Evolutionary conservation across 2,797 vertebrate genomes (phyloP).

Genomic region (Arnoldichthys spilopterus): DNA sequence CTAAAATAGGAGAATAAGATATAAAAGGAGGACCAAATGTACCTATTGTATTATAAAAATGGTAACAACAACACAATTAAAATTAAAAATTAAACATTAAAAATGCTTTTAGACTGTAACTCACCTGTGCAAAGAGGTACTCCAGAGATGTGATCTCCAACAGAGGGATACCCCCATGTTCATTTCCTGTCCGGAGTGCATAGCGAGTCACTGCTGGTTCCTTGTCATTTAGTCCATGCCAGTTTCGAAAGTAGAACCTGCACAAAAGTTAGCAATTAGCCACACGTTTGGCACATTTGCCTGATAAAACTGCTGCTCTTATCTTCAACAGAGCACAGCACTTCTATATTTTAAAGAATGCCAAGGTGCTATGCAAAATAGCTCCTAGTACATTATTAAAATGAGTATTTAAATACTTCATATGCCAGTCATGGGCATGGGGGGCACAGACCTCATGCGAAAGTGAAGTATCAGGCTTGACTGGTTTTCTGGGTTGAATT

Average conservation of each 20-base stretch:
- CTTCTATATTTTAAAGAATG: not conserved
- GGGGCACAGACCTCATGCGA: constrained; percentile 84
- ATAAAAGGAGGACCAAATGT: too few relatives aligned
- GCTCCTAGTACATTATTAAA: not conserved
- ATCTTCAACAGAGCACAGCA: not conserved
- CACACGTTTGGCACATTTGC: too few relatives aligned
- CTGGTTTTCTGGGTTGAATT: constrained; percentile 73
- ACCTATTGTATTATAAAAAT: too few relatives aligned
- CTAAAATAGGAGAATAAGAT: too few relatives aligned
- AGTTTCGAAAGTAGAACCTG: constrained; percentile 91
- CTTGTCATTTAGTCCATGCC: constrained; percentile 83
- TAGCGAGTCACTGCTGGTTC: constrained; percentile 81
- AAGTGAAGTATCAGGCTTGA: constrained; percentile 76
- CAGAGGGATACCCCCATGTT: constrained; percentile 72
- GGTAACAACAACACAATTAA: not conserved
- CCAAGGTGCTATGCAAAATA: not conserved
- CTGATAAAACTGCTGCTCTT: too few relatives aligned
- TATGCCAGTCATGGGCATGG: not conserved
- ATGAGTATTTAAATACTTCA: not conserved
- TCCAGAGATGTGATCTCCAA: constrained; percentile 86
- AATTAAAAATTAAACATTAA: not conserved
- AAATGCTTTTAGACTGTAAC: constrained; percentile 18
- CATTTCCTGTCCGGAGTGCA: constrained; percentile 46
- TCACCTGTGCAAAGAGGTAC: constrained; percentile 91
- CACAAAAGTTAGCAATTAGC: not conserved